These are phyloP conservation scores for Acanthosepion pharaonis DNA, from an alignment of 2,888 invertebrate species.

Conservation along the genomic window DNA sequence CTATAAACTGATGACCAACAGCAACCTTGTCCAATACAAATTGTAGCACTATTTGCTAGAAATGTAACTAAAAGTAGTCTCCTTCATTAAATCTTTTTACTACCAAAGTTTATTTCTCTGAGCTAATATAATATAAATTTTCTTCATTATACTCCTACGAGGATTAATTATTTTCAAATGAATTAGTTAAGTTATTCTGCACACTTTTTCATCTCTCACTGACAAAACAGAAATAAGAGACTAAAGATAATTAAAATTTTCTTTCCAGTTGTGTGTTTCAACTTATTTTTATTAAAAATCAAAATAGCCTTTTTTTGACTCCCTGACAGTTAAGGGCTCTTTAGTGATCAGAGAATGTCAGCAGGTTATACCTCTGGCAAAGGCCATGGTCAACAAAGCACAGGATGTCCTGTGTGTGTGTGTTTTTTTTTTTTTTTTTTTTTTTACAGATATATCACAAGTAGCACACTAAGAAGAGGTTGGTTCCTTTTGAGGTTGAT, in stretches of 20 bases:
- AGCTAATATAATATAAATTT: too few relatives aligned
- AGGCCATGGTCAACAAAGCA: neutral
- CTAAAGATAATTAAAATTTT: neutral
- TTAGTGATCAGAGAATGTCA: neutral
- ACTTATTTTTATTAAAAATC: neutral
- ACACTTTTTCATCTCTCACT: neutral
- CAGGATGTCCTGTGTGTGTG: slow-evolving; percentile 11
- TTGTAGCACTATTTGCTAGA: too few relatives aligned
- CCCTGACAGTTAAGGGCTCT: neutral
- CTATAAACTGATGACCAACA: too few relatives aligned
- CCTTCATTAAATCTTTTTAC: too few relatives aligned
- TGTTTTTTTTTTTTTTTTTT: neutral
- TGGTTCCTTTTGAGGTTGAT: neutral
- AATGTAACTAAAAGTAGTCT: too few relatives aligned
- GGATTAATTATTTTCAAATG: too few relatives aligned
- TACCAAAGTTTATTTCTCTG: too few relatives aligned
- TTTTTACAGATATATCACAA: neutral
- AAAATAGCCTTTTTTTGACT: neutral
- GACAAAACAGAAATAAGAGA: neutral
- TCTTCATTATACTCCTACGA: too few relatives aligned
- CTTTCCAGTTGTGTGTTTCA: neutral
- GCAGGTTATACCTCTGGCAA: neutral
- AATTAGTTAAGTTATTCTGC: too few relatives aligned
- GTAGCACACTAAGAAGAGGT: neutral
- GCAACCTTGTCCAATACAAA: too few relatives aligned